Base-by-base conservation (phyloP, 30 jellyfish, hydroid and myxozoan genomes). In the Hydractinia echinata region DNA sequence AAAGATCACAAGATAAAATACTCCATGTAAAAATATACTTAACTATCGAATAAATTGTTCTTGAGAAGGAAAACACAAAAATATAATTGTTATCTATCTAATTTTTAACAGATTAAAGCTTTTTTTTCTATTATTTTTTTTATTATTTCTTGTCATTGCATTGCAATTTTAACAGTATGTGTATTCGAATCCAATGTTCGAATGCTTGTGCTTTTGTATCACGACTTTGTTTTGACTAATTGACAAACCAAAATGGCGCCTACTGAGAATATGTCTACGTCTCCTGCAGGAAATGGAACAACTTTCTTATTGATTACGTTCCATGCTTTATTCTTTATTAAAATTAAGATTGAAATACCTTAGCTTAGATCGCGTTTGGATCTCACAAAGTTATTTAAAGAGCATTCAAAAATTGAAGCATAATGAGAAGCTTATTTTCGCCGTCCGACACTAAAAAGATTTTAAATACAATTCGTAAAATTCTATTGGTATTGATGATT, bases 361-460 rank as follows among this genome's bases (percentile, higher is more conserved):
- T 10, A 9, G 68, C n/a, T 9, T 56, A 56, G 10, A n/a, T 9
- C 10, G 68, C n/a, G 68, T 56, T 56, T 56, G n/a, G n/a, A n/a
- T n/a, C n/a, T n/a, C n/a, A n/a, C n/a, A n/a, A 9, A 56, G 10
- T 56, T 56, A n/a, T 56, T 56, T 56, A 9, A 56, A n/a, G n/a
- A 56, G 68, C 10, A 56, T 9, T n/a, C 68, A 56, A 56, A 56
- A n/a, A n/a, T n/a, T 56, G 13, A 56, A 56, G n/a, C 10, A 56
- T 9, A n/a, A 9, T 56, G 68, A 56, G 68, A 56, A 56, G n/a
- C 68, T 56, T 56, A 9, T n/a, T 10, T 10, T 56, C 68, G n/a
- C 10, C 68, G 68, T 56, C 68, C 68, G 68, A 56, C 68, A 56
- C 68, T 56, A 56, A 56, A 56, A 56, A 9, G n/a, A 56, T 9